These are phyloP conservation scores for Hippocampus abdominalis DNA, from an alignment of 2,113 vertebrate genomes.

Conservation along the genomic window DNA sequence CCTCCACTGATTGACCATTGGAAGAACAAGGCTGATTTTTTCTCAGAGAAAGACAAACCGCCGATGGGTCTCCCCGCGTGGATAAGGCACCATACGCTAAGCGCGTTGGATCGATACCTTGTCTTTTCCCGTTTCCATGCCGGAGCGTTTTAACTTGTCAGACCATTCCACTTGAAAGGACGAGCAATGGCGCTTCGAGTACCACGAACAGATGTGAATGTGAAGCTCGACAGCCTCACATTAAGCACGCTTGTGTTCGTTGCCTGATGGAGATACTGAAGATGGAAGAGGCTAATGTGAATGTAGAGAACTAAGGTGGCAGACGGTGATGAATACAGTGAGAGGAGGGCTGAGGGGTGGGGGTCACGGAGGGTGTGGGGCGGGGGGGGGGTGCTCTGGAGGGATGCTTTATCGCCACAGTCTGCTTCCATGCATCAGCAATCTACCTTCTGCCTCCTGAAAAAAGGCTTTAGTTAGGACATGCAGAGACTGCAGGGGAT, in stretches of 20 bases:
- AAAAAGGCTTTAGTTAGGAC: conserved; percentile 22
- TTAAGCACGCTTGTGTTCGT: conserved; percentile 21
- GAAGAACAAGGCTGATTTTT: conserved; percentile 24
- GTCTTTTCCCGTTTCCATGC: conserved; percentile 21
- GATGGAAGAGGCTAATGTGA: conserved; percentile 41
- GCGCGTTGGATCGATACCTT: conserved; percentile 22
- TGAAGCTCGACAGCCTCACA: conserved; percentile 39
- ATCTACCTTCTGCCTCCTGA: conserved; percentile 30
- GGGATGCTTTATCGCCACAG: conserved; percentile 30
- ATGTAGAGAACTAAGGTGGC: conserved; percentile 47
- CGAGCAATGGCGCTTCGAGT: conserved; percentile 1
- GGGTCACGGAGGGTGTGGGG: conserved; percentile 14
- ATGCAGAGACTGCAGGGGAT: conserved; percentile 9
- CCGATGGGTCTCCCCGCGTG: conserved; percentile 10
- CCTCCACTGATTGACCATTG: conserved; percentile 19
- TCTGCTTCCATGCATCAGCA: conserved; percentile 31
- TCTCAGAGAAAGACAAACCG: conserved; percentile 7
- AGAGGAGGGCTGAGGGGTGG: conserved; percentile 10
- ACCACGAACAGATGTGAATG: conserved; percentile 36
- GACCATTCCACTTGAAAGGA: conserved; percentile 38
- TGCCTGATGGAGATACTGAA: conserved; percentile 17
- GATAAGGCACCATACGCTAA: conserved; percentile 19
- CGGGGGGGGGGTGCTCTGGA: conserved; percentile 30
- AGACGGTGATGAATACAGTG: conserved; percentile 32
- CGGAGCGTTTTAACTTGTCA: conserved; percentile 27